Evolutionary conservation across 1,140 invertebrate genomes (phyloP), one percentile per base, ranked within the genome.

Genomic region (Polypedilum vanderplanki): DNA sequence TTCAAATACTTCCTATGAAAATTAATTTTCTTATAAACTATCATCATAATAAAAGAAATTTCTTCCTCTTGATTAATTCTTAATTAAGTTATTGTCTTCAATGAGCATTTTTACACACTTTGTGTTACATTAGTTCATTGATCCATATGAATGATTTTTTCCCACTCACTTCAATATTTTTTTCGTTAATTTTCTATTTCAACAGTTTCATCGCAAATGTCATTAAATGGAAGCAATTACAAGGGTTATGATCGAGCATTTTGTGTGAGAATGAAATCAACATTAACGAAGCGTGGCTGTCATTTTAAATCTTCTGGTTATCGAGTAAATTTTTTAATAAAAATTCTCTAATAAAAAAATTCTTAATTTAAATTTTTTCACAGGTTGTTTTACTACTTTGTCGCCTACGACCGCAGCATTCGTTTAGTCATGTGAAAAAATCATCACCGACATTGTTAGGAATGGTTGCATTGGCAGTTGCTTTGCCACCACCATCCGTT

Each of bases 281-380:
- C 97, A 0, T 86, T 98, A 22, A 98, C 96, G 17, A 99, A 98
- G 85, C 85, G 96, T 80, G 97, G 96, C 10, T 98, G 97, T 80
- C 97, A 99, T 84, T 97, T 98, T 83, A 98, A 98, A 83, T 97
- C 95, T 20, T 98, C 96, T 74, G 97, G 97, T 81, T 99, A 98
- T 84, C 89, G 96, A 87, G 96, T 98, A 88, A 91, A 92, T 4
- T n/a, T 46, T 1, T 46, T n/a, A n/a, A 8, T 12, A 9, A 12
- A 46, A 1, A 46, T 87, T 73, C 24, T 74, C n/a, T 4, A 74
- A 41, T 17, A 57, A 40, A 75, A 41, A 75, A 22, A n/a, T n/a
- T 41, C 12, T 17, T n/a, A 74, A 41, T 77, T 57, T 74, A 40
- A 20, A 22, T 77, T 77, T 77, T 76, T 9, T 77, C 79, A 75